Evolutionary conservation across 1,140 invertebrate species (phyloP), one percentile per base, ranked within the genome.

Genomic region (Drosophila triauraria): DNA sequence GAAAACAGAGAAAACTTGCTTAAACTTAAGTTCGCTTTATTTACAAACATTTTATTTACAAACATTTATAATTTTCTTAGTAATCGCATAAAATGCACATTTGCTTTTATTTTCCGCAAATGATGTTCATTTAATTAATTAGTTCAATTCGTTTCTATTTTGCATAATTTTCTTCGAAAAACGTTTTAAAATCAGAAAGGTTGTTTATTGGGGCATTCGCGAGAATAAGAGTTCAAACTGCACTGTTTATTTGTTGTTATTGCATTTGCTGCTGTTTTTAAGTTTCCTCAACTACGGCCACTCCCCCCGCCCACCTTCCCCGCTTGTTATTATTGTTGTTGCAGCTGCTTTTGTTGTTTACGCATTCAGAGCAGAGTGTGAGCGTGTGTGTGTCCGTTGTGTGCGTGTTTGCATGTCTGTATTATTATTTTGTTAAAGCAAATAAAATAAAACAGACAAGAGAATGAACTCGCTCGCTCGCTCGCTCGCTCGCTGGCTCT

Each of bases 291-390:
- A 48, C 54, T 46, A 44, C 75, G 20, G n/a, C 35, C 47, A 32
- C 43, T 23, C n/a, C 10, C 25, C 30, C 42, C 27, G 17, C 8
- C n/a, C 15, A 3, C 10, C 27, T 12, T 20, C 4, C 27, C 61
- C 20, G 30, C 1, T 25, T 60, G 76, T 42, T 58, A 51, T 65
- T 79, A 56, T 81, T 83, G 67, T 86, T 86, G 78, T 86, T 87
- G 65, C 82, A 86, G 84, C 80, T 88, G 80, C 77, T 88, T 84
- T 90, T 87, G 83, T 83, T 88, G 84, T 88, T 83, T 81, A 88
- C 84, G 80, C 78, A 90, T 85, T 78, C 76, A 67, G 69, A 80
- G 67, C 74, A 59, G 62, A 42, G 54, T 50, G 44, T 72, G 38
- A 38, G 30, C 62, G 40, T 46, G 54, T 75, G n/a, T 51, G 46